Base-by-base conservation (phyloP, 2,113 vertebrate species). In the Hippopotamus amphibius region DNA sequence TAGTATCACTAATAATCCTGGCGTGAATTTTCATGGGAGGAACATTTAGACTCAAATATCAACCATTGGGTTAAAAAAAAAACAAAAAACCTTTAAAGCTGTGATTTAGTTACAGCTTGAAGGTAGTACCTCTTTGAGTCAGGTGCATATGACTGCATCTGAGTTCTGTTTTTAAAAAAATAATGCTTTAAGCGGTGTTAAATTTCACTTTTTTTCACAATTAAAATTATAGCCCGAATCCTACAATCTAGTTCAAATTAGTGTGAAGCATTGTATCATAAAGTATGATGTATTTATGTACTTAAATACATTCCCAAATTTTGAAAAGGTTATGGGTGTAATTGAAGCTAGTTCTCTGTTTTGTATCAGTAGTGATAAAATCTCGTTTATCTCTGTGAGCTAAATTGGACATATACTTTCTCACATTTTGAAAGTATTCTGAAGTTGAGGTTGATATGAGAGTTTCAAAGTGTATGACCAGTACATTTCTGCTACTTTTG, bases 1-100 rank as follows among this genome's bases (percentile, higher is more conserved):
- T 48, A 15, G 65, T 17, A 16, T 63, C 87, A 88, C 90, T 97
- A 69, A 91, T 83, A 48, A 71, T 43, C 85, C 85, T 89, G 26
- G 50, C 37, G 2, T 92, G 93, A 79, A 10, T 53, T 92, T 93
- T 88, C 89, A 68, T 24, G 86, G 85, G 88, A 90, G 59, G 66
- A 69, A 8, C 2, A 7, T 84, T 89, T 28, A 72, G 66, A 55
- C 77, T 84, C 28, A 8, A 10, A 26, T 48, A 50, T 50, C 87
- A 76, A 14, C 76, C 37, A 0, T 5, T 37, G 65, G 66, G 71
- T 81, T 89, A 10, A 2, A 26, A n/a, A 55, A 79, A 53, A 59
- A 11, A 61, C 30, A 13, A 65, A 63, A 33, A 71, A 22, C 13
- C 26, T 61, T 50, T 30, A 33, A 50, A 12, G 33, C 48, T 82